phyloP scores from a whole-genome alignment of 92 coral and sea anemone species.

The Anthopleura xanthogrammica region DNA sequence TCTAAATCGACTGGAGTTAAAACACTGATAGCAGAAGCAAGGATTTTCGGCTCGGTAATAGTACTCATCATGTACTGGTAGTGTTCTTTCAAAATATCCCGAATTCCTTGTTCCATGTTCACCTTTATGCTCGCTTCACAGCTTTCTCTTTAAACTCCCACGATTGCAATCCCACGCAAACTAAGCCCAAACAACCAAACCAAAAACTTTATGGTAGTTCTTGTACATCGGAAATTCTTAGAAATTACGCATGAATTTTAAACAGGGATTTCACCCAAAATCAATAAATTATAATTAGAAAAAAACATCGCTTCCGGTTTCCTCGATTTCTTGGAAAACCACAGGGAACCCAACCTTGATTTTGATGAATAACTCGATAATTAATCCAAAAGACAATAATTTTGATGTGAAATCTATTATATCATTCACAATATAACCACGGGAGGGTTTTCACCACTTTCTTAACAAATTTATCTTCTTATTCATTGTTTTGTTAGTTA shows the following conservation, averaged over 20 bases:
- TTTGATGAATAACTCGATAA: background rate
- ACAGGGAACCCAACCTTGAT: background rate
- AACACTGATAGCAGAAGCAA: constrained; percentile 10
- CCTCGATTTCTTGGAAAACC: constrained; percentile 19
- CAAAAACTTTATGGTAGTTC: background rate
- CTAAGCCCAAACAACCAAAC: background rate
- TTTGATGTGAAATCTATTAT: no score
- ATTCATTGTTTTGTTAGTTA: no score
- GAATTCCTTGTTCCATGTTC: background rate
- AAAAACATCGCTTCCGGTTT: constrained; percentile 11
- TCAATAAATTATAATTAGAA: background rate
- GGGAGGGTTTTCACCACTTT: no score
- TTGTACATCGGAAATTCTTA: constrained; percentile 4
- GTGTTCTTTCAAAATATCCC: constrained; percentile 6
- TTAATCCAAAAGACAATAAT: no score
- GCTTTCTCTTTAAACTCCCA: constrained; percentile 6
- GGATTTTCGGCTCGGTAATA: constrained; percentile 19
- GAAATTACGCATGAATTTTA: background rate
- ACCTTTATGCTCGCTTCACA: background rate
- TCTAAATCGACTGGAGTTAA: constrained; percentile 35
- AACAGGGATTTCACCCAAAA: constrained; percentile 9
- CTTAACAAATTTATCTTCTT: no score
- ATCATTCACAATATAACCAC: no score
- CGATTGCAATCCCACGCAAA: constrained; percentile 19
- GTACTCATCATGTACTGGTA: background rate